Evolutionary conservation across 2,797 vertebrate genomes (phyloP).

Genomic region (Periparus ater): DNA sequence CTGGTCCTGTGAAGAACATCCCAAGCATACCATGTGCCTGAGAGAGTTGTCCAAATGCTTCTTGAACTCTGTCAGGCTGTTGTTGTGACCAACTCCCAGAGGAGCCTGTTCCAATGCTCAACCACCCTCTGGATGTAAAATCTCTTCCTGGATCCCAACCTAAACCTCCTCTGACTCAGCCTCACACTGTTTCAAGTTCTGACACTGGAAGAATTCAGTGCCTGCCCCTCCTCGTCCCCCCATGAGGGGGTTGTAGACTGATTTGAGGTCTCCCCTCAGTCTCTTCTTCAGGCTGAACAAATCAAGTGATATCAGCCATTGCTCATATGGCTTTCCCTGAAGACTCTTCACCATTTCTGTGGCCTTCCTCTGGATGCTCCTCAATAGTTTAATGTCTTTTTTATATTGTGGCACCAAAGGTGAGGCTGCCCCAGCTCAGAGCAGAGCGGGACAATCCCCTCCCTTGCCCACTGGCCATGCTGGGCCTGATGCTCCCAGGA

Average conservation of each 20-base stretch:
- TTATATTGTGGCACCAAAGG: neutral
- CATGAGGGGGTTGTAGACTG: neutral
- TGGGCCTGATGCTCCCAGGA: neutral
- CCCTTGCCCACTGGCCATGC: neutral
- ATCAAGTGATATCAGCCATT: neutral
- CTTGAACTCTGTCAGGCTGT: neutral
- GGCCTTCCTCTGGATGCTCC: neutral
- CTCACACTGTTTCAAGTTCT: neutral
- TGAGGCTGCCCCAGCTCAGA: rapidly evolving
- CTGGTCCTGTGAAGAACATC: neutral
- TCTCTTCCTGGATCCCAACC: neutral
- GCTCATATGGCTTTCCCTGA: neutral
- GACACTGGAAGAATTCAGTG: neutral
- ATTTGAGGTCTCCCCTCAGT: neutral
- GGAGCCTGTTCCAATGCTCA: neutral
- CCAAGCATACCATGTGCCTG: neutral
- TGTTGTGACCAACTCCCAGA: neutral
- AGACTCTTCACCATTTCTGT: neutral
- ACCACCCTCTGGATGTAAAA: neutral
- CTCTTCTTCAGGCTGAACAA: neutral
- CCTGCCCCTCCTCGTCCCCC: rapidly evolving
- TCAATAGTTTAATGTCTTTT: neutral
- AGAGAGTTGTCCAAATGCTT: neutral
- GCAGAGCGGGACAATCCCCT: neutral
- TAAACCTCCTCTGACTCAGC: neutral